Evolutionary conservation across 2,888 invertebrate species (phyloP).

Genomic region (Patella ulyssiponensis): DNA sequence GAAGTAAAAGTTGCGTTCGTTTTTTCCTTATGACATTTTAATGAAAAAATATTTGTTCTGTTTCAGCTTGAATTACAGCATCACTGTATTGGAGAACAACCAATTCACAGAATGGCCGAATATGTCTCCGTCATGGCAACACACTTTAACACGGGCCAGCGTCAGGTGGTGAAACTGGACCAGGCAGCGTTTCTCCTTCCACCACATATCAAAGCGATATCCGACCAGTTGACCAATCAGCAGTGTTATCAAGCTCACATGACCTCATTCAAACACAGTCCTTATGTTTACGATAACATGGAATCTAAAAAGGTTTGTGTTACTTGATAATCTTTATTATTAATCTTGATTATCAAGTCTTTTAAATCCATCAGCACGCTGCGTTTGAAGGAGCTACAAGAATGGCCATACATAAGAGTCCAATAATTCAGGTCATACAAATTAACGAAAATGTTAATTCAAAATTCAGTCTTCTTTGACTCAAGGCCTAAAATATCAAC

Average conservation of each 20-base stretch:
- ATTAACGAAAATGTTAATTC: too few relatives aligned
- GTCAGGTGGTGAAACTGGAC: slow-evolving; percentile 41
- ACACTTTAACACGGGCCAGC: slow-evolving; percentile 40
- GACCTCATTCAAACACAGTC: slow-evolving; percentile 53
- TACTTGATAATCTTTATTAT: too few relatives aligned
- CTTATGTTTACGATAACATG: slow-evolving; percentile 38
- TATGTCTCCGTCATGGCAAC: slow-evolving; percentile 52
- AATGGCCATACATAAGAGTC: too few relatives aligned
- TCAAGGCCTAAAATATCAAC: too few relatives aligned
- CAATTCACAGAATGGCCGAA: slow-evolving; percentile 44
- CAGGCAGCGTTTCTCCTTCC: slow-evolving; percentile 56
- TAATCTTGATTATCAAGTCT: too few relatives aligned
- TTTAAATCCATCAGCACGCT: too few relatives aligned
- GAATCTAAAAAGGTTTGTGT: slow-evolving; percentile 39
- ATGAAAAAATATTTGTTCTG: slow-evolving; percentile 12
- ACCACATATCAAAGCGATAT: slow-evolving; percentile 38
- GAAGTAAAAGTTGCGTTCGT: too few relatives aligned
- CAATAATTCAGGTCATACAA: too few relatives aligned
- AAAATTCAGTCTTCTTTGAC: too few relatives aligned
- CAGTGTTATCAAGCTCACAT: slow-evolving; percentile 58
- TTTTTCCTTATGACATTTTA: too few relatives aligned
- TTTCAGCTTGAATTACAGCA: slow-evolving; percentile 58
- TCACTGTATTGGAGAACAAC: slow-evolving; percentile 55
- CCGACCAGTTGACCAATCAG: slow-evolving; percentile 22
- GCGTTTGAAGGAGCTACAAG: too few relatives aligned